phyloP scores from a whole-genome alignment of 2,113 vertebrate species.

The Gobiocypris rarus region DNA sequence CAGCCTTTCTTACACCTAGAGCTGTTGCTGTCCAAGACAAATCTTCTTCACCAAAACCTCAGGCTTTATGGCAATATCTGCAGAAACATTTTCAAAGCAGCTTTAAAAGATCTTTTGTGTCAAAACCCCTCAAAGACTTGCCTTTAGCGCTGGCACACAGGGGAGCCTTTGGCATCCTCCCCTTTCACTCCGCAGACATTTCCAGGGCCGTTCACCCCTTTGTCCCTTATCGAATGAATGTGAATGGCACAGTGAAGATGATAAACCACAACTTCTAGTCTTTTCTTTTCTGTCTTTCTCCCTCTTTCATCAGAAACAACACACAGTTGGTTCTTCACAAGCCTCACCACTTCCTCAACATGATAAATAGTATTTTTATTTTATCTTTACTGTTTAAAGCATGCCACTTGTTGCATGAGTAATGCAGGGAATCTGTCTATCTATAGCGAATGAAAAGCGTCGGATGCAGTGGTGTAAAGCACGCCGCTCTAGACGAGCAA shows the following conservation, averaged over 20 bases:
- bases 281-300: conserved; percentile 8
- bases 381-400: no score
- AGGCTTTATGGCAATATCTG: neutral
- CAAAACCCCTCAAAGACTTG: conserved; percentile 31
- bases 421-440: no score
- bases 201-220: conserved; percentile 24
- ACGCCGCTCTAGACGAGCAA: no score
- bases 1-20: no score
- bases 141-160: conserved; percentile 7
- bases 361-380: no score
- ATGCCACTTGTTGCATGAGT: no score
- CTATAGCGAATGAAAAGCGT: no score
- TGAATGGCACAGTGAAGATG: conserved; percentile 12
- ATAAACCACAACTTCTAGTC: conserved; percentile 27
- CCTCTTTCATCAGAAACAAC: conserved; percentile 38
- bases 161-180: neutral
- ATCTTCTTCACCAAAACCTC: neutral
- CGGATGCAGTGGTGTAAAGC: no score
- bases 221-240: neutral
- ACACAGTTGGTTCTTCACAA: conserved; percentile 29
- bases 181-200: conserved; percentile 12
- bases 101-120: conserved; percentile 35
- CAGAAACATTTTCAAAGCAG: conserved; percentile 14
- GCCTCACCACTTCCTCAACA: conserved; percentile 5
- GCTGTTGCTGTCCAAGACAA: neutral